A percentile compares a stretch with the other conserved stretches of the same genome.
Evolutionary conservation across 2,888 invertebrate species (phyloP).

Genomic region (Chalcosyrphus nemorum): DNA sequence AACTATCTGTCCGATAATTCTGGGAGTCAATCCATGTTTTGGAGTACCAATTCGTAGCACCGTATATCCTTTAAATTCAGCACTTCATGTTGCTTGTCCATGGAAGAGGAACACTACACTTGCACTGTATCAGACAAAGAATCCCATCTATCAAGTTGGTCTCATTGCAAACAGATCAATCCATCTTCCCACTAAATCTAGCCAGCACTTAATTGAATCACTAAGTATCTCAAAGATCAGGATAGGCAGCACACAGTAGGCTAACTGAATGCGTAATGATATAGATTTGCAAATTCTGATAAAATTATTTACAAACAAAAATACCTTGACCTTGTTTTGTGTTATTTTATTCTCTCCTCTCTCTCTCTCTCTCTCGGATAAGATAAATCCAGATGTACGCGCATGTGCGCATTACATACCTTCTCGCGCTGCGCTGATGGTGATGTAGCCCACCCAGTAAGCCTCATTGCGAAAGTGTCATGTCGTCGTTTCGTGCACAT

Average conservation of each 20-base stretch:
- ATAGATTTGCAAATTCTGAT: background rate
- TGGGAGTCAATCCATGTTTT: no score
- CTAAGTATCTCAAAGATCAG: background rate
- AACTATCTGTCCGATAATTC: no score
- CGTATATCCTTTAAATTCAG: no score
- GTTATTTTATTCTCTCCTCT: no score
- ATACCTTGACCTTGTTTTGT: slow-evolving; percentile 13
- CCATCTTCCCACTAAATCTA: background rate
- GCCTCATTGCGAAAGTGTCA: slow-evolving; percentile 72
- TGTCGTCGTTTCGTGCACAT: slow-evolving; percentile 71
- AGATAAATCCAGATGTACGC: slow-evolving; percentile 37
- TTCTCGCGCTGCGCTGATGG: no score
- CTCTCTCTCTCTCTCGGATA: no score
- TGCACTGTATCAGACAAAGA: no score
- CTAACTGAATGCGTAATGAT: background rate
- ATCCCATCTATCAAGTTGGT: no score
- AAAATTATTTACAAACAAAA: background rate
- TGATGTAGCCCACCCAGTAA: slow-evolving; percentile 66
- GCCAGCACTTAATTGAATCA: background rate
- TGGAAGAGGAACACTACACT: no score
- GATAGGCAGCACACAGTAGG: background rate
- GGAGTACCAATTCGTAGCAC: no score
- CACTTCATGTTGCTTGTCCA: no score
- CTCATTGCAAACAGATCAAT: background rate
- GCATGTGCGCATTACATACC: slow-evolving; percentile 37